A percentile compares a stretch with the other conserved stretches of the same genome.
Evolutionary conservation across 2,113 vertebrate species (phyloP).

Genomic region (Atherinomorus stipes): DNA sequence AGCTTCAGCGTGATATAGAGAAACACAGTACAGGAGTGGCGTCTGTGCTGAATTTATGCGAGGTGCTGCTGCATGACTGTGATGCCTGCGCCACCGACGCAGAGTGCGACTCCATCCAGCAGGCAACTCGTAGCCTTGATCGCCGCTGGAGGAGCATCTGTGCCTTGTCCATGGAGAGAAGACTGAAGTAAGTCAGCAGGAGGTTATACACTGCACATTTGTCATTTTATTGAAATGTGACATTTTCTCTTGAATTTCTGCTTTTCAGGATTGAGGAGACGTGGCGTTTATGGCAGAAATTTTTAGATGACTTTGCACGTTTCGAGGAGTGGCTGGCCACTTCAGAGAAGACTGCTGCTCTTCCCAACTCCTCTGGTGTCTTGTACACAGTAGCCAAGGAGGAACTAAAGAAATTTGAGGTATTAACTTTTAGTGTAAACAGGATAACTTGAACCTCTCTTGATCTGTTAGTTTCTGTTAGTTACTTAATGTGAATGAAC

Average conservation of each 20-base stretch:
- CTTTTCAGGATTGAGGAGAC: slow-evolving; percentile 94
- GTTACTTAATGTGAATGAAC: too few species aligned
- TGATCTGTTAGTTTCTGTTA: neutral
- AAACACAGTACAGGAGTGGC: slow-evolving; percentile 97
- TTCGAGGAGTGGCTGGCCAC: slow-evolving; percentile 93
- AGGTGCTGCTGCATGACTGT: slow-evolving; percentile 96
- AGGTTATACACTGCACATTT: neutral
- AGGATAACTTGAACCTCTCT: neutral
- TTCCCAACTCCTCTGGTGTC: slow-evolving; percentile 94
- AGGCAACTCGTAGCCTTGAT: slow-evolving; percentile 94
- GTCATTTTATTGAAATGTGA: neutral
- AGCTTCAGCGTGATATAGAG: slow-evolving; percentile 97
- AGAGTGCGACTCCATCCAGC: slow-evolving; percentile 97
- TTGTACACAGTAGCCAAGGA: slow-evolving; percentile 96
- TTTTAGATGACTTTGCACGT: slow-evolving; percentile 92
- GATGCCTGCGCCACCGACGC: slow-evolving; percentile 95
- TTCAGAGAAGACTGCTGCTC: slow-evolving; percentile 92
- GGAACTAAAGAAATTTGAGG: slow-evolving; percentile 99
- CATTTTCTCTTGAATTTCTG: neutral
- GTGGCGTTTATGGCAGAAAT: slow-evolving; percentile 96
- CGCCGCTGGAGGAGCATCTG: slow-evolving; percentile 98
- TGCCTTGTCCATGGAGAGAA: slow-evolving; percentile 95
- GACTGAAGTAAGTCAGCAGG: slow-evolving; percentile 87
- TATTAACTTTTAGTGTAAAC: slow-evolving; percentile 48
- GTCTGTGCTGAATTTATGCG: slow-evolving; percentile 96